phyloP scores from a whole-genome alignment of 2,888 invertebrate species.

The Toxonevra muliebris region DNA sequence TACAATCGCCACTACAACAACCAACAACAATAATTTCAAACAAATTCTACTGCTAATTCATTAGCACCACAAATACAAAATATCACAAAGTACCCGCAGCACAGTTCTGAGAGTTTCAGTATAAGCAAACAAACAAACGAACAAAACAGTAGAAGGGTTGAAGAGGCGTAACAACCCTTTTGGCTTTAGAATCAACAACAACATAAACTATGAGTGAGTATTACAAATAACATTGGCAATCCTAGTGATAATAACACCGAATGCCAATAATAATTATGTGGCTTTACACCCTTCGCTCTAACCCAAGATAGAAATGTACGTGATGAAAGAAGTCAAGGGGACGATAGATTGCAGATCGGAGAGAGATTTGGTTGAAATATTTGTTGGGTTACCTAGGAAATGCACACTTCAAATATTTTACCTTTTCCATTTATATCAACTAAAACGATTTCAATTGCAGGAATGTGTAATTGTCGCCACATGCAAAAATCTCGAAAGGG shows the following conservation, averaged over 20 bases:
- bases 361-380: neutral
- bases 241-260: slow-evolving; percentile 38
- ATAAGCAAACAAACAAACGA: slow-evolving; percentile 26
- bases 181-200: neutral
- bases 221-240: slow-evolving; percentile 26
- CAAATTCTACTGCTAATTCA: slow-evolving; percentile 39
- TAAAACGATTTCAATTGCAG: slow-evolving; percentile 24
- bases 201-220: neutral
- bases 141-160: slow-evolving; percentile 23
- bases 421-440: slow-evolving; percentile 10
- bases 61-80: slow-evolving; percentile 24
- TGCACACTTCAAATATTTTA: neutral
- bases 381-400: neutral
- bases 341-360: too few relatives aligned
- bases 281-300: slow-evolving; percentile 38
- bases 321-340: too few relatives aligned
- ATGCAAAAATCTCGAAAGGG: slow-evolving; percentile 29
- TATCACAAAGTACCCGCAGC: too few relatives aligned
- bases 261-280: slow-evolving; percentile 43
- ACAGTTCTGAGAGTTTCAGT: neutral
- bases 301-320: too few relatives aligned
- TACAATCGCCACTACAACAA: slow-evolving; percentile 12
- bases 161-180: slow-evolving; percentile 36
- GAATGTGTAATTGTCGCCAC: slow-evolving; percentile 39
- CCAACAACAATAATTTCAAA: slow-evolving; percentile 16